phyloP scores from a whole-genome alignment of 2,113 vertebrate species.

The Grus americana region DNA sequence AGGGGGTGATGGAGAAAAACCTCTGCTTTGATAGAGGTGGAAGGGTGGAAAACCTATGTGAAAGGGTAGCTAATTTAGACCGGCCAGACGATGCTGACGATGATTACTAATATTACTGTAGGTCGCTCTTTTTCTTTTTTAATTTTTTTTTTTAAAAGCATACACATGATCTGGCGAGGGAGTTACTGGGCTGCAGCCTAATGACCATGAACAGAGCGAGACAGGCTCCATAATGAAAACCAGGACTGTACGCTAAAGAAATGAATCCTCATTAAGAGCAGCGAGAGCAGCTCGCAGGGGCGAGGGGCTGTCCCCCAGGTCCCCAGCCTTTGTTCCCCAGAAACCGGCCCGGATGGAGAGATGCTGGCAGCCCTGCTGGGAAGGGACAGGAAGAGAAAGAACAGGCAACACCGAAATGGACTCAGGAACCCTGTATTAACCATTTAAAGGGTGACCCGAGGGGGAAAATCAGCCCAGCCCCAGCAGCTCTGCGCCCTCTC shows the following conservation, averaged over 20 bases:
- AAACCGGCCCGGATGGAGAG: background rate
- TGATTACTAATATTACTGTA: background rate
- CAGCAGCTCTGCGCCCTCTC: background rate
- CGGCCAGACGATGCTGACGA: background rate
- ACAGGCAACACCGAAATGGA: background rate
- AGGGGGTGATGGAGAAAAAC: background rate
- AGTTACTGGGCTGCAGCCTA: constrained; percentile 12
- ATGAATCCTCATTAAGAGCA: constrained; percentile 51
- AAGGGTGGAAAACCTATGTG: background rate
- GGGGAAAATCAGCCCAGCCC: background rate
- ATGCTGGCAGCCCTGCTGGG: background rate
- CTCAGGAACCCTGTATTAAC: background rate
- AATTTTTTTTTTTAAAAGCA: background rate
- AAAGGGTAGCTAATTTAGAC: background rate
- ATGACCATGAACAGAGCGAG: constrained; percentile 1
- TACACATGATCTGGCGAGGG: background rate
- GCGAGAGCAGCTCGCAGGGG: background rate
- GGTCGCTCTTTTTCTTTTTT: background rate
- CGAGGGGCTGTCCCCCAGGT: constrained; percentile 9
- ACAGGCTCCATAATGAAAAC: constrained; percentile 23
- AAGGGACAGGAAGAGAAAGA: background rate
- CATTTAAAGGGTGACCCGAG: background rate
- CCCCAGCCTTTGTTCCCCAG: constrained; percentile 26
- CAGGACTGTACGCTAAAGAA: constrained; percentile 41
- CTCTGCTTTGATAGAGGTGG: background rate